phyloP scores from a whole-genome alignment of 2,888 invertebrate genomes.

The Neoascia interrupta region DNA sequence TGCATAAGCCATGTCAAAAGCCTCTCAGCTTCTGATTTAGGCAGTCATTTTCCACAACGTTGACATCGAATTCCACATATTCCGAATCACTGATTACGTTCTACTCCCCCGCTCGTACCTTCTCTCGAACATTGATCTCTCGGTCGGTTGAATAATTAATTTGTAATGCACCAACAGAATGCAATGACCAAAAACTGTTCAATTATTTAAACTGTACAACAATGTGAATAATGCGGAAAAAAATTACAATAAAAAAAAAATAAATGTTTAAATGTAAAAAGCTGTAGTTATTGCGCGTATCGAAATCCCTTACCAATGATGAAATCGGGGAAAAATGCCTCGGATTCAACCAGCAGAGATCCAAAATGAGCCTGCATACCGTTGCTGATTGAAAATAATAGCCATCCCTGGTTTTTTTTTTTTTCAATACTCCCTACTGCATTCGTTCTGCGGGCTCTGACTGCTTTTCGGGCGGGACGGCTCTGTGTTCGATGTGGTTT shows the following conservation, averaged over 20 bases:
- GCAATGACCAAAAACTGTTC: slow-evolving; percentile 43
- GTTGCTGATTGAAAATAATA: slow-evolving; percentile 46
- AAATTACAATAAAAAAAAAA: slow-evolving; percentile 1
- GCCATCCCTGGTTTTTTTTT: slow-evolving; percentile 26
- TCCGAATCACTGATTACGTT: slow-evolving; percentile 37
- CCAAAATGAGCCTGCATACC: slow-evolving; percentile 45
- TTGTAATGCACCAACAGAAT: slow-evolving; percentile 51
- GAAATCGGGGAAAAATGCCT: slow-evolving; percentile 21
- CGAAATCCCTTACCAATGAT: slow-evolving; percentile 23
- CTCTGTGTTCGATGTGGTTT: slow-evolving; percentile 55
- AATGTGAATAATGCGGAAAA: slow-evolving; percentile 16
- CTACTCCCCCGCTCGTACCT: neutral
- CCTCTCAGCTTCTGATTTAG: no score
- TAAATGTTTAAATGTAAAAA: slow-evolving; percentile 29
- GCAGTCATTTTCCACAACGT: slow-evolving; percentile 32
- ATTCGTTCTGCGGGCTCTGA: neutral
- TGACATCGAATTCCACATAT: slow-evolving; percentile 33
- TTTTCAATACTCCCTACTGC: neutral
- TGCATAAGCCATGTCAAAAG: no score
- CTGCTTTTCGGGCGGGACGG: slow-evolving; percentile 16
- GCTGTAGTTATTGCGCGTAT: slow-evolving; percentile 1
- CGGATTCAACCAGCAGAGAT: slow-evolving; percentile 32
- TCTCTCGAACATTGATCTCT: neutral
- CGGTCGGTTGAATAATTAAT: slow-evolving; percentile 56
- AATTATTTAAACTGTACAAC: slow-evolving; percentile 60